Evolutionary conservation across 2,113 vertebrate species (phyloP).

Genomic region (Hydropotes inermis): DNA sequence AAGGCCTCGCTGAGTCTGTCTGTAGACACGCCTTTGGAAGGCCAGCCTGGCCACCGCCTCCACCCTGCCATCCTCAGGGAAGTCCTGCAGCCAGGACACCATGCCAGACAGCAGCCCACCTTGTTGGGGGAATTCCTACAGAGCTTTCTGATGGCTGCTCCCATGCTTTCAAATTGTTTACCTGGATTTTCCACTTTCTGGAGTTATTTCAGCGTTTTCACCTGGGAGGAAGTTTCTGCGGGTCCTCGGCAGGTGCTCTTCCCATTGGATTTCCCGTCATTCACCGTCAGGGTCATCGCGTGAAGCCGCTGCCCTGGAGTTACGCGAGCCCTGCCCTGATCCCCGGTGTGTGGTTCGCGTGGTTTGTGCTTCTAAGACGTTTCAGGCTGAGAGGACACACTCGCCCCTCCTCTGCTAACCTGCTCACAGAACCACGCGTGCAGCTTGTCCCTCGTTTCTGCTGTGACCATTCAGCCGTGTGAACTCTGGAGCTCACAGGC

Average conservation of each 20-base stretch:
- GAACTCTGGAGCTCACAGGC: fast-evolving
- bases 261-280: fast-evolving
- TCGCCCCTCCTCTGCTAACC: fast-evolving
- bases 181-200: not conserved
- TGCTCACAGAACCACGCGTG: fast-evolving
- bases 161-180: not conserved
- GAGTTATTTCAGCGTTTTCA: not conserved
- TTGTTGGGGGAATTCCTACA: fast-evolving
- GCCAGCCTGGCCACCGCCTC: not conserved
- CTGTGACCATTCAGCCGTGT: fast-evolving
- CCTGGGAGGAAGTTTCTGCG: not conserved
- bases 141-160: not conserved
- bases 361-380: fast-evolving
- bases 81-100: not conserved
- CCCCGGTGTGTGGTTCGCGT: fast-evolving
- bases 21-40: not conserved
- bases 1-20: not conserved
- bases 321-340: not conserved
- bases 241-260: not conserved
- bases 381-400: fast-evolving
- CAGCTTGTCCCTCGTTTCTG: fast-evolving
- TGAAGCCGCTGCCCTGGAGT: not conserved
- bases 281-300: fast-evolving
- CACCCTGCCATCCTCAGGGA: fast-evolving
- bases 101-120: fast-evolving